Conservation (phyloP, 2,888 invertebrate species). For the Polydrusus pterygomalis region DNA sequence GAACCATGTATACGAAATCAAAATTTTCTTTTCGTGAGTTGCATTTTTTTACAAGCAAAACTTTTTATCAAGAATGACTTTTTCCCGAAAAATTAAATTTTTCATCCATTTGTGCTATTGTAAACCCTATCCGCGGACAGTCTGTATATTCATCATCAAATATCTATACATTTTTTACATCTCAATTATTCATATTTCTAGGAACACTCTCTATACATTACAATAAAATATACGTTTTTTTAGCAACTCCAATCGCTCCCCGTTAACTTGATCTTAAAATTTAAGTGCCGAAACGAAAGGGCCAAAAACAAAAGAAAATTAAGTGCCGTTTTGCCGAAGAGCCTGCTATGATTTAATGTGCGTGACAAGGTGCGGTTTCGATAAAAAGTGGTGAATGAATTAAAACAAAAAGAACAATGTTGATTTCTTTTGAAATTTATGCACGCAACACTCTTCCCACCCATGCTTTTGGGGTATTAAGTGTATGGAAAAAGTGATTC, state of each 20-base stretch:
- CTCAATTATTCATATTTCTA: neutral
- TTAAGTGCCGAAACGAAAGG: neutral
- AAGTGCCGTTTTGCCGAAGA: neutral
- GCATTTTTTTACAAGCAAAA: too few relatives aligned
- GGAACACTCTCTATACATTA: too few relatives aligned
- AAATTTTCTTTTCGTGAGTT: too few relatives aligned
- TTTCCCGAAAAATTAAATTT: too few relatives aligned
- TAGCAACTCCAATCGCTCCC: neutral
- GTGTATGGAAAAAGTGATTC: constrained; percentile 43
- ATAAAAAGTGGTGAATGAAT: constrained; percentile 43
- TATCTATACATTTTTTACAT: neutral
- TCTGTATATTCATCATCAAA: too few relatives aligned
- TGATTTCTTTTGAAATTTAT: constrained; percentile 25
- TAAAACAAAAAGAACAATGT: constrained; percentile 8
- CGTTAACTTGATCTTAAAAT: constrained; percentile 1
- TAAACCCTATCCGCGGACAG: too few relatives aligned
- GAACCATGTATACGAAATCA: too few relatives aligned
- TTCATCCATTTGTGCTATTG: too few relatives aligned
- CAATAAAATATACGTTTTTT: neutral
- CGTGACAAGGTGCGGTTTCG: constrained; percentile 12
- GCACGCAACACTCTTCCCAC: constrained; percentile 28
- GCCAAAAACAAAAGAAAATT: neutral
- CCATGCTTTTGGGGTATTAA: constrained; percentile 24
- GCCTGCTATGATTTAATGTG: constrained; percentile 26
- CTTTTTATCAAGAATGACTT: too few relatives aligned